Evolutionary conservation across 2,888 invertebrate genomes (phyloP).

Genomic region (Phalangium opilio): DNA sequence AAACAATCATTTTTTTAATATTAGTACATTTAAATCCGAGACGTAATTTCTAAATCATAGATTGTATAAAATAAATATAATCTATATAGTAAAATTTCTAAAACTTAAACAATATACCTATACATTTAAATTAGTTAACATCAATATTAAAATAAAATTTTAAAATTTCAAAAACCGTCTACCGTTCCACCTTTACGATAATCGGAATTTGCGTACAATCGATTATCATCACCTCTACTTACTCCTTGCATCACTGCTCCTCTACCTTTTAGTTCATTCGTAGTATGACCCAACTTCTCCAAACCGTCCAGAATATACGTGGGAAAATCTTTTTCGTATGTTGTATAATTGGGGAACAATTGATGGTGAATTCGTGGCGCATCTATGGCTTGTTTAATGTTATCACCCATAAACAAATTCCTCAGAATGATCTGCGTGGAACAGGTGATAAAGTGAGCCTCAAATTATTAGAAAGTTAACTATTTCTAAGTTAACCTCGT

Average conservation of each 20-base stretch:
- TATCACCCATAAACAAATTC: constrained; percentile 8
- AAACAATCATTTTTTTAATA: no score
- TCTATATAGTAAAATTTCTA: no score
- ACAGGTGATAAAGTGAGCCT: no score
- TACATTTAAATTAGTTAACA: no score
- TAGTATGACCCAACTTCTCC: constrained; percentile 10
- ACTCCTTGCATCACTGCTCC: constrained; percentile 50
- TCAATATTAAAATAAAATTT: no score
- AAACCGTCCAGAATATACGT: constrained; percentile 2
- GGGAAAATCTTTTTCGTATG: constrained; percentile 40
- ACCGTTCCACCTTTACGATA: constrained; percentile 66
- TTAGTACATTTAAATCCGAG: no score
- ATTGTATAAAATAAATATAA: no score
- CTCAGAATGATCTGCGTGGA: constrained; percentile 11
- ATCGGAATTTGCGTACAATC: constrained; percentile 60
- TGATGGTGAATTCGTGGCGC: constrained; percentile 70
- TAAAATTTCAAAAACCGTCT: constrained; percentile 36
- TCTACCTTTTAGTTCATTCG: constrained; percentile 29
- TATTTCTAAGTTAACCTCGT: no score
- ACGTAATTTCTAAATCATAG: no score
- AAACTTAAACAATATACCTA: no score
- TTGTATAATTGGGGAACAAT: constrained; percentile 51
- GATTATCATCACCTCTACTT: constrained; percentile 31
- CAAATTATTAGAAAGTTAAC: no score
- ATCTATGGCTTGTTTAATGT: constrained; percentile 60